These are phyloP conservation scores for Apodemia duryi DNA, from an alignment of 2,888 invertebrate species.

Conservation along the genomic window DNA sequence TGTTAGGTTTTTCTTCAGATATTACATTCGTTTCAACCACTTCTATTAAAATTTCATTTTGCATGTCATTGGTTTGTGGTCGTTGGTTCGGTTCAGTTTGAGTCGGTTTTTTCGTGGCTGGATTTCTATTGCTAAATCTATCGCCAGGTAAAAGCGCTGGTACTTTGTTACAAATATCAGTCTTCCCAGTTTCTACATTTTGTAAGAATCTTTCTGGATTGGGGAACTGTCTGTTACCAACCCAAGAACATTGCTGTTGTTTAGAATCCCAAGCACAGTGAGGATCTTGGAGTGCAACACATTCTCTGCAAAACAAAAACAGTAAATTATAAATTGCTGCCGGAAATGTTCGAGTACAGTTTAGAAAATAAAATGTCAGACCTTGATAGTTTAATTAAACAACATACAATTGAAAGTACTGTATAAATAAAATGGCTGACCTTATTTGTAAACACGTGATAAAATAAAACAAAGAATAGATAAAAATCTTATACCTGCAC, in stretches of 20 bases:
- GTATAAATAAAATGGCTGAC: conserved; percentile 9
- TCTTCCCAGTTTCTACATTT: conserved; percentile 85
- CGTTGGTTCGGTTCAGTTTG: conserved; percentile 71
- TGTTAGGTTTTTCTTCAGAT: conserved; percentile 73
- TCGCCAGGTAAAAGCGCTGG: conserved; percentile 63
- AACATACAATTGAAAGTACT: conserved; percentile 8
- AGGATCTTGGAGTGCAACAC: conserved; percentile 96
- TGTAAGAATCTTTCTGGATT: conserved; percentile 84
- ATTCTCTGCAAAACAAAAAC: conserved; percentile 81
- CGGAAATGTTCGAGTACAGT: neutral
- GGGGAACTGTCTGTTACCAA: conserved; percentile 77
- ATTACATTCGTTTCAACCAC: conserved; percentile 82
- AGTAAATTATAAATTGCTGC: neutral
- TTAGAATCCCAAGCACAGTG: conserved; percentile 97
- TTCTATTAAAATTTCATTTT: conserved; percentile 83
- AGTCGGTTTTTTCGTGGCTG: conserved; percentile 65
- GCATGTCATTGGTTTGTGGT: conserved; percentile 77
- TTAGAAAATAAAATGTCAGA: neutral
- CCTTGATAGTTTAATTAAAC: conserved; percentile 12
- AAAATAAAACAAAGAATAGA: conserved; percentile 23
- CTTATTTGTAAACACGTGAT: conserved; percentile 21
- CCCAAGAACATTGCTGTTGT: conserved; percentile 79
- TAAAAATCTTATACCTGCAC: conserved; percentile 75
- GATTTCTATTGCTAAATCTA: conserved; percentile 62
- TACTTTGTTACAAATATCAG: conserved; percentile 75